Evolutionary conservation across 2,797 vertebrate genomes (phyloP).

Genomic region (Acropternis orthonyx): DNA sequence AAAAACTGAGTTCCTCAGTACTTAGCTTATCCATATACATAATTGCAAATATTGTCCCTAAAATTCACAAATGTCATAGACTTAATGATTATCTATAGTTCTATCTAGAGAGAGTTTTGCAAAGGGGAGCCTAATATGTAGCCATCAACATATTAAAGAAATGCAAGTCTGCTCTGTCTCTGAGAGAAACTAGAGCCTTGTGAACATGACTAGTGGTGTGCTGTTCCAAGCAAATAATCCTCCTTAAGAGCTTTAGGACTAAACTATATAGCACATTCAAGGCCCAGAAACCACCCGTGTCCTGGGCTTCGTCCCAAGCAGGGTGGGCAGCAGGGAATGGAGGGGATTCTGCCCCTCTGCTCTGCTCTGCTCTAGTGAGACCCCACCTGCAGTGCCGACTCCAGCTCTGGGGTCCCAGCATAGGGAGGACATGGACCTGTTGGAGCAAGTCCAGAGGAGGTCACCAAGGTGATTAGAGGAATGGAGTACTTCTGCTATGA

Average conservation of each 20-base stretch:
- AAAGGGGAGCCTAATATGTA: neutral
- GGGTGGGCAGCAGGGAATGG: neutral
- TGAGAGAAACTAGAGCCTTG: neutral
- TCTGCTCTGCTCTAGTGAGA: neutral
- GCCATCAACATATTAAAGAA: neutral
- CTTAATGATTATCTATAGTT: neutral
- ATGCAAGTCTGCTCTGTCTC: neutral
- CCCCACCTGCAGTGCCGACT: neutral
- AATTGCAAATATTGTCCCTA: neutral
- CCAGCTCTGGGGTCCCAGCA: neutral
- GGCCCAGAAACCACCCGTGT: accelerated
- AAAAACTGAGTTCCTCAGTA: neutral
- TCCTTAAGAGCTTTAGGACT: neutral
- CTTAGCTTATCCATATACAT: neutral
- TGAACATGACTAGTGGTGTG: neutral
- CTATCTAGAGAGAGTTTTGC: neutral
- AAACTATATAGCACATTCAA: neutral
- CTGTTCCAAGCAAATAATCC: neutral
- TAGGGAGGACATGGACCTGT: neutral
- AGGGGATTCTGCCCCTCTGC: neutral
- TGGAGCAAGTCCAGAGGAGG: neutral
- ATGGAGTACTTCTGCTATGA: neutral
- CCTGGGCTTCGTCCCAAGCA: neutral
- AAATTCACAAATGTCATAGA: neutral
- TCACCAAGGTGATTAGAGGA: neutral